Evolutionary conservation across 2,113 vertebrate species (phyloP).

Genomic region (Solea solea): DNA sequence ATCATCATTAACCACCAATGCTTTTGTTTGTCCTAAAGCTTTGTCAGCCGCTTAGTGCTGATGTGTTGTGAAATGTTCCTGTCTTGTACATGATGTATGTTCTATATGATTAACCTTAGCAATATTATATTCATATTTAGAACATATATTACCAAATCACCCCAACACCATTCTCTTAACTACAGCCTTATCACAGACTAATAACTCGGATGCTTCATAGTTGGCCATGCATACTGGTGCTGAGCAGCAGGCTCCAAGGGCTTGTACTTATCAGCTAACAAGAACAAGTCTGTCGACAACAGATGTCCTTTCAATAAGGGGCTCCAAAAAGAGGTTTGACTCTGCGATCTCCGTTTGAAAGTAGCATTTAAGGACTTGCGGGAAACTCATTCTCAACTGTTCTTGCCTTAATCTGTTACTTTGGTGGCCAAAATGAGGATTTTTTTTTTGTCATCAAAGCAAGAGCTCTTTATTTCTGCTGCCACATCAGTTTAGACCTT

Average conservation of each 20-base stretch:
- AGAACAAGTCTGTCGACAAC: conserved; percentile 53
- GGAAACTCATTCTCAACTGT: not conserved
- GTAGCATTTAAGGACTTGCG: conserved; percentile 12
- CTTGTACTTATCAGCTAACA: conserved; percentile 29
- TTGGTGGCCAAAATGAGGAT: conserved; percentile 10
- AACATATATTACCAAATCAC: not conserved
- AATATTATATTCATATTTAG: conserved; percentile 5
- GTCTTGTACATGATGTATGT: conserved; percentile 40
- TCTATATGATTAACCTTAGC: conserved; percentile 23
- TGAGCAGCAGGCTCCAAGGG: not conserved
- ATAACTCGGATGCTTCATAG: conserved; percentile 11
- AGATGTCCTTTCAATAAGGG: conserved; percentile 52
- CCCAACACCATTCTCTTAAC: not conserved
- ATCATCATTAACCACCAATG: conserved; percentile 57
- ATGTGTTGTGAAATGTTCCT: conserved; percentile 23
- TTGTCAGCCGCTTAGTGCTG: conserved; percentile 11
- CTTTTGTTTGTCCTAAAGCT: conserved; percentile 58
- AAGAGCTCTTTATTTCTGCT: conserved; percentile 54
- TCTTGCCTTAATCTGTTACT: not conserved
- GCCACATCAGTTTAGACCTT: conserved; percentile 11
- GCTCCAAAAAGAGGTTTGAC: conserved; percentile 22
- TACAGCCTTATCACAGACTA: not conserved
- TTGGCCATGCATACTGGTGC: not conserved
- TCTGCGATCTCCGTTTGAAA: conserved; percentile 7
- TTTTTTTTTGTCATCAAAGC: conserved; percentile 15